A percentile compares a stretch with the other conserved stretches of the same genome.
These are phyloP conservation scores for Agrilus mali DNA, from an alignment of 2,888 invertebrate species.

Conservation along the genomic window DNA sequence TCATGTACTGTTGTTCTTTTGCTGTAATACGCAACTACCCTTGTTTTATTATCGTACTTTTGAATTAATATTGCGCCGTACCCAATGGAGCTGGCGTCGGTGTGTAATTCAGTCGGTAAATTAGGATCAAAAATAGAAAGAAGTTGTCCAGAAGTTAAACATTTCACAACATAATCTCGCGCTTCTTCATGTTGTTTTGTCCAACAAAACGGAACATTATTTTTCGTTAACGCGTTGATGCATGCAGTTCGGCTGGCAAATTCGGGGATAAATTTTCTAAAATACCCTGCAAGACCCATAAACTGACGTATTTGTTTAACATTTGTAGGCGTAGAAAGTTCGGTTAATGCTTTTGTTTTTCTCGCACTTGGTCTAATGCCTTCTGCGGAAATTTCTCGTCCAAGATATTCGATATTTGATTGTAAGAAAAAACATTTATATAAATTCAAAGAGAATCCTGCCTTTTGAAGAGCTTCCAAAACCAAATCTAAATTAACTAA, in stretches of 20 bases:
- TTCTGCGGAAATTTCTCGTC: constrained; percentile 10
- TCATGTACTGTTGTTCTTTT: constrained; percentile 17
- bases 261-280: constrained; percentile 14
- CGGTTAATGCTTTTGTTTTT: constrained; percentile 13
- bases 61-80: constrained; percentile 20
- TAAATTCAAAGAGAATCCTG: constrained; percentile 11
- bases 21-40: constrained; percentile 19
- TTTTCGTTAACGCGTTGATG: constrained; percentile 10
- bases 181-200: constrained; percentile 11
- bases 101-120: constrained; percentile 16
- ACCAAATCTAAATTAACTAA: constrained; percentile 3
- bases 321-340: constrained; percentile 10
- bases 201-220: constrained; percentile 11
- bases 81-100: constrained; percentile 18
- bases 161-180: constrained; percentile 10
- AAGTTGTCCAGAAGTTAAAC: constrained; percentile 14
- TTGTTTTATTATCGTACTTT: constrained; percentile 10
- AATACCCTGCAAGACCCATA: constrained; percentile 16
- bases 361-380: constrained; percentile 11
- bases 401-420: constrained; percentile 12
- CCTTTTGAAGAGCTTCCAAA: neutral
- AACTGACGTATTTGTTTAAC: constrained; percentile 14
- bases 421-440: constrained; percentile 14
- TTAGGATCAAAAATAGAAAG: constrained; percentile 17
- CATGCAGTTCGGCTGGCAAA: constrained; percentile 13